phyloP scores from a whole-genome alignment of 2,113 vertebrate species.

The Bothrops jararaca region DNA sequence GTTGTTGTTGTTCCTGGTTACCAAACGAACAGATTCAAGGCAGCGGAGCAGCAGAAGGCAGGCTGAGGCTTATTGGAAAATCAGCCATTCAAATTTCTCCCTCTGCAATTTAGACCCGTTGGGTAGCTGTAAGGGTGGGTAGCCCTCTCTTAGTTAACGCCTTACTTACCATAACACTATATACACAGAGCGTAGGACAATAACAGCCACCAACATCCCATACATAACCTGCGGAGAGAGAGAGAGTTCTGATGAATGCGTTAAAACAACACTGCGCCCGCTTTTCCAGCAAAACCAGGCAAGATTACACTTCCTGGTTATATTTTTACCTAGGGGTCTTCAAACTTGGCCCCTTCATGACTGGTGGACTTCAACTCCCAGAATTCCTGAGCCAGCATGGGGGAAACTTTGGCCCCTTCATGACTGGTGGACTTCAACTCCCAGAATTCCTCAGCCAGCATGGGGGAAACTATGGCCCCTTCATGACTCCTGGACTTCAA shows the following conservation, averaged over 20 bases:
- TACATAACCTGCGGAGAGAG: conserved; percentile 89
- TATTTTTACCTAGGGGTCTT: too few species aligned
- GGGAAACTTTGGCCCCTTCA: too few species aligned
- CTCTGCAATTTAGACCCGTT: neutral
- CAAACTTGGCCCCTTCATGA: too few species aligned
- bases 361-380: too few species aligned
- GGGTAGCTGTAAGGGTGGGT: neutral
- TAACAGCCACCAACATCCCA: conserved; percentile 83
- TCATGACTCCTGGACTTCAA: too few species aligned
- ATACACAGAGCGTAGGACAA: conserved; percentile 91
- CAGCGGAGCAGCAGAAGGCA: neutral
- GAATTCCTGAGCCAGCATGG: too few species aligned
- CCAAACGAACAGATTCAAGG: neutral
- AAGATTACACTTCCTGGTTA: neutral
- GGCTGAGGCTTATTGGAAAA: neutral
- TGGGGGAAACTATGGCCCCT: too few species aligned
- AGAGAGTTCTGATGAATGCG: conserved; percentile 2
- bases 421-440: too few species aligned
- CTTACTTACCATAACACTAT: conserved; percentile 92
- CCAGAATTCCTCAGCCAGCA: too few species aligned
- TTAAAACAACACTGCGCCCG: neutral
- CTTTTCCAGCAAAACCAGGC: neutral
- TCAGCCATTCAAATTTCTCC: neutral
- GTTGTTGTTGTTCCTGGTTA: neutral
- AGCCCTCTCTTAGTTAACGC: fast-evolving